Evolutionary conservation across 2,113 vertebrate species (phyloP).

Genomic region (Sprattus sprattus): DNA sequence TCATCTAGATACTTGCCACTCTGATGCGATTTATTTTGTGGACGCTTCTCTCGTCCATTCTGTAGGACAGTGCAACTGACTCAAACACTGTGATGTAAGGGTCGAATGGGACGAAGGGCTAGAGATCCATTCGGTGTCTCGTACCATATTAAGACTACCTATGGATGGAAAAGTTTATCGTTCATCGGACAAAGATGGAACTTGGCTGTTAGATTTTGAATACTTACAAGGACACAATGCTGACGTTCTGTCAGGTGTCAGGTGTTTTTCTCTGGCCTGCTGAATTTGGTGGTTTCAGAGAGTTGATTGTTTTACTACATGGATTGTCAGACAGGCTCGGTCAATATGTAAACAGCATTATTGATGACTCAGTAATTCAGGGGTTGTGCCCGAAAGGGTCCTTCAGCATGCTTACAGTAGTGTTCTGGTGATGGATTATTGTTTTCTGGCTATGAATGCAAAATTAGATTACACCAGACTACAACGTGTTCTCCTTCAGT

Average conservation of each 20-base stretch:
- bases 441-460: neutral
- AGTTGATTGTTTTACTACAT: neutral
- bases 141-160: neutral
- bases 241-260: neutral
- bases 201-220: neutral
- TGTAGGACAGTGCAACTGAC: neutral
- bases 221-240: neutral
- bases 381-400: neutral
- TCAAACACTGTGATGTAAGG: neutral
- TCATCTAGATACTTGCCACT: neutral
- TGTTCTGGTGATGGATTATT: neutral
- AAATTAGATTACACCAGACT: neutral
- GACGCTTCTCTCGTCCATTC: neutral
- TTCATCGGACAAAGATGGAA: neutral
- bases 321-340: neutral
- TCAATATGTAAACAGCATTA: neutral
- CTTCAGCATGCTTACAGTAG: neutral
- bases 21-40: neutral
- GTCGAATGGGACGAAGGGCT: conserved; percentile 2
- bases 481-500: neutral
- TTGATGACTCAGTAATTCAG: conserved; percentile 2
- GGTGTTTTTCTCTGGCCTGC: neutral
- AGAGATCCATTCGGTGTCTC: neutral
- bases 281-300: neutral
- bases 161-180: neutral